Evolutionary conservation across 2,113 vertebrate genomes (phyloP).

Genomic region (Rattus rattus): DNA sequence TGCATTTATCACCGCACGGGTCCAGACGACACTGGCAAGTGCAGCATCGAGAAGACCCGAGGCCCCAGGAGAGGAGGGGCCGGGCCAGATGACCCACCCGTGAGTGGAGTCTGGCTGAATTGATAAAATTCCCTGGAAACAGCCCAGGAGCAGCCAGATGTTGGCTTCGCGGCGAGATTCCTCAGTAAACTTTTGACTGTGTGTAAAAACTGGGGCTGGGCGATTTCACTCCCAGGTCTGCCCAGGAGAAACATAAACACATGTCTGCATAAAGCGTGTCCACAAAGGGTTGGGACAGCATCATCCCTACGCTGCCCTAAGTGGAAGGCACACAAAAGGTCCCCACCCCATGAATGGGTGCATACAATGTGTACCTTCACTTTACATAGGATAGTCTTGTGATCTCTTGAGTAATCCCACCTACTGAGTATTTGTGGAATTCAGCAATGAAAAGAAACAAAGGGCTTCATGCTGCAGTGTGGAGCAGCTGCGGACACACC

Average conservation of each 20-base stretch:
- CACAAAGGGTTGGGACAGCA: rapidly evolving
- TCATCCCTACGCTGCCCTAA: not conserved
- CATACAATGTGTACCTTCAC: no score
- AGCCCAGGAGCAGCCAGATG: constrained; percentile 87
- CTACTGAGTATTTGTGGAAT: constrained; percentile 11
- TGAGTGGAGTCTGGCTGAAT: constrained; percentile 78
- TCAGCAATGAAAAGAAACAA: constrained; percentile 18
- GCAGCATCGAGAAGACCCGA: constrained; percentile 83
- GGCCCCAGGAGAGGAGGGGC: constrained; percentile 81
- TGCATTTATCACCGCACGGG: constrained; percentile 84
- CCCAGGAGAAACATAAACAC: not conserved
- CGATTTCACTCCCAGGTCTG: not conserved
- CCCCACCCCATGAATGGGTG: not conserved
- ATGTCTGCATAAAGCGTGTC: not conserved
- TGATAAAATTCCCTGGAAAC: constrained; percentile 86
- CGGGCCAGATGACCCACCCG: constrained; percentile 76
- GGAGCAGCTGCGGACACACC: not conserved
- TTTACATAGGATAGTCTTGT: not conserved
- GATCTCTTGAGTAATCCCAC: not conserved
- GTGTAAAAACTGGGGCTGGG: not conserved
- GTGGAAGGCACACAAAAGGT: not conserved
- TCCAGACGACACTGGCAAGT: constrained; percentile 77
- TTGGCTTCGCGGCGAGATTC: constrained; percentile 75
- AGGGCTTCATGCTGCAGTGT: rapidly evolving
- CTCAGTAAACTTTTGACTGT: constrained; percentile 74